Evolutionary conservation across 2,113 vertebrate species (phyloP), one percentile per base, ranked within the genome.

Genomic region (Machaerirhynchus nigripectus): DNA sequence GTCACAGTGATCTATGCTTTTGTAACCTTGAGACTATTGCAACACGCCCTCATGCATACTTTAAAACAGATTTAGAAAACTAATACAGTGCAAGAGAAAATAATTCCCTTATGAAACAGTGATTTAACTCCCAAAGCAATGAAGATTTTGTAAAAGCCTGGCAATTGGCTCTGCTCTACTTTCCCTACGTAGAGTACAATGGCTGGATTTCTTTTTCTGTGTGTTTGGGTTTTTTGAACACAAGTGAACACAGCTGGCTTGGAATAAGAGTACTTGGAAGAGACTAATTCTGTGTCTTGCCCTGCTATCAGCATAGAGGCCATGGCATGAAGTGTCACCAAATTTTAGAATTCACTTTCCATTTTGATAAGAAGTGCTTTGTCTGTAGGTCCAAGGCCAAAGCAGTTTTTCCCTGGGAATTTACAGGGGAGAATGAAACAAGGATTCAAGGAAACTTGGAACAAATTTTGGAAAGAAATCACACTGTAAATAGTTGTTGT

Each of bases 21-120:
- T 78, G 49, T 88, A 93, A 95, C 50, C 74, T 86, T 79, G 60
- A 90, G 82, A 93, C 59, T 37, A 88, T 20, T 91, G 52, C 68
- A 75, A 92, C 88, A 90, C 0, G 0, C 52, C 37, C 35, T 84
- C 83, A 83, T 0, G 10, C 65, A 65, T 10, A 26, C 40, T 92
- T 78, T 81, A 64, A 70, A 70, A 74, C 44, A 68, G 86, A 47
- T 75, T 88, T 47, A 67, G 68, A 78, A 92, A 96, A 83, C 9
- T 19, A 94, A 84, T 20, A 64, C 33, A 74, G 33, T 20, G 33
- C 55, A 83, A 85, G 46, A 83, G 67, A 75, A 95, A 87, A 83
- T 11, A 87, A 91, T 42, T 89, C 59, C 46, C 47, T 91, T 87
- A 65, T 14, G 57, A 96, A 96, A 79, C 23, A 64, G 16, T 2